A percentile compares a stretch with the other conserved stretches of the same genome.
phyloP scores from a whole-genome alignment of 2,888 invertebrate genomes.

The Chrysolina americana region DNA sequence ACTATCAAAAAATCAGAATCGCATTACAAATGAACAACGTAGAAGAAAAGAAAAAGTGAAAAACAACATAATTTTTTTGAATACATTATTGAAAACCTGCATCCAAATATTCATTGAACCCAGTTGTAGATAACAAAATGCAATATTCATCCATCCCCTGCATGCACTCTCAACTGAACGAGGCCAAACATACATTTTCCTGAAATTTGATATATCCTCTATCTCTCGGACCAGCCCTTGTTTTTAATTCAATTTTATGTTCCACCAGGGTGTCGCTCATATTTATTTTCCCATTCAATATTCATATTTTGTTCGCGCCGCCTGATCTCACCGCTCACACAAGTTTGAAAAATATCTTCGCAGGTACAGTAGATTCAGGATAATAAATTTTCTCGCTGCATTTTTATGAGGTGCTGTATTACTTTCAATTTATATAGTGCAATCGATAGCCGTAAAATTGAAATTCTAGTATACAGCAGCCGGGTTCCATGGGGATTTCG shows the following conservation, averaged over 20 bases:
- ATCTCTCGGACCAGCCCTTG: constrained; percentile 35
- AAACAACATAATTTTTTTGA: too few relatives aligned
- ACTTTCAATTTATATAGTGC: constrained; percentile 48
- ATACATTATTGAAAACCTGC: too few relatives aligned
- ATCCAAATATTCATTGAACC: too few relatives aligned
- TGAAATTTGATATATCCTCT: constrained; percentile 39
- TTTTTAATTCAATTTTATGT: constrained; percentile 44
- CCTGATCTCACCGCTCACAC: constrained; percentile 27
- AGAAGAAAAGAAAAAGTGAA: too few relatives aligned
- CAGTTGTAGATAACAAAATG: too few relatives aligned
- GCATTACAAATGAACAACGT: not conserved
- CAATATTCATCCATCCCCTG: too few relatives aligned
- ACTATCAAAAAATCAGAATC: not conserved
- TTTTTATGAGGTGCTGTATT: constrained; percentile 50
- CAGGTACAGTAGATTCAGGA: constrained; percentile 40
- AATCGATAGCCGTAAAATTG: constrained; percentile 40
- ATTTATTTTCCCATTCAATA: constrained; percentile 43
- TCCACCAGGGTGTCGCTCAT: constrained; percentile 31
- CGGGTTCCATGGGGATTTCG: not conserved
- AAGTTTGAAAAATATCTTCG: constrained; percentile 45
- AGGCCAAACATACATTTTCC: not conserved
- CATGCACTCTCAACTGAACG: too few relatives aligned
- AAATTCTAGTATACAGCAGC: constrained; percentile 1
- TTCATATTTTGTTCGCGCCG: constrained; percentile 37
- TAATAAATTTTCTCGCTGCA: constrained; percentile 50